Percentiles rank a stretch among this genome's conserved stretches.
Conservation (phyloP, 2,113 vertebrate genomes). For the Monarcha castaneiventris region DNA sequence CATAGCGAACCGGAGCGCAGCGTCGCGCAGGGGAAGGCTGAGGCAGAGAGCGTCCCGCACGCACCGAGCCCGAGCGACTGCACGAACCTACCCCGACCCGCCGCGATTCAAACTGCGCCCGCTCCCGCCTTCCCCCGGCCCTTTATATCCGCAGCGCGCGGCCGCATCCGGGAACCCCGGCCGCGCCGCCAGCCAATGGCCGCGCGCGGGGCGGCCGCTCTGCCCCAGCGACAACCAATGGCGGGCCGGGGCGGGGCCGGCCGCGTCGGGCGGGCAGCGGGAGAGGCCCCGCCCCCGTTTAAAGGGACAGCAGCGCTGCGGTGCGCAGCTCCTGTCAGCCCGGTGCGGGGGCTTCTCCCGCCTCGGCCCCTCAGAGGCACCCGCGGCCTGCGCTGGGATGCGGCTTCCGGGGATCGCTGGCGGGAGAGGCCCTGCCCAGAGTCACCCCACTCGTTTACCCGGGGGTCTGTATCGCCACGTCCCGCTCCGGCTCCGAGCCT, state of each 20-base stretch:
- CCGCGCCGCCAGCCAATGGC: slow-evolving; percentile 56
- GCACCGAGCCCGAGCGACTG: background rate
- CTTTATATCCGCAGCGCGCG: slow-evolving; percentile 74
- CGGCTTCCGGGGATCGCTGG: accelerated
- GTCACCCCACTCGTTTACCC: too few species aligned
- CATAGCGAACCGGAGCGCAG: slow-evolving; percentile 47
- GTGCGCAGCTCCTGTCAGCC: accelerated
- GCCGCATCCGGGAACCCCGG: slow-evolving; percentile 72
- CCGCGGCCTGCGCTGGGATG: accelerated
- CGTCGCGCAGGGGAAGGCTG: background rate
- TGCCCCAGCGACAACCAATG: slow-evolving; percentile 58
- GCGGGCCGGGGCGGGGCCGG: background rate
- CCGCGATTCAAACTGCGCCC: slow-evolving; percentile 78
- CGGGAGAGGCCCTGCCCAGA: too few species aligned
- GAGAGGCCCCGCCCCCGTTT: background rate
- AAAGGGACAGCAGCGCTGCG: accelerated
- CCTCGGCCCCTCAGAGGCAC: background rate
- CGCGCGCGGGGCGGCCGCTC: background rate
- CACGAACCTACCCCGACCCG: background rate
- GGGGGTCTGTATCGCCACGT: background rate
- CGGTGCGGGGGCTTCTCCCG: accelerated
- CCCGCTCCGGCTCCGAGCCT: background rate
- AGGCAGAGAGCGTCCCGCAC: background rate
- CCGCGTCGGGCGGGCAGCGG: accelerated
- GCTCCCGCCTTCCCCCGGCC: slow-evolving; percentile 75